Evolutionary conservation across 1,140 invertebrate genomes (phyloP).

Genomic region (Nautilus pompilius): DNA sequence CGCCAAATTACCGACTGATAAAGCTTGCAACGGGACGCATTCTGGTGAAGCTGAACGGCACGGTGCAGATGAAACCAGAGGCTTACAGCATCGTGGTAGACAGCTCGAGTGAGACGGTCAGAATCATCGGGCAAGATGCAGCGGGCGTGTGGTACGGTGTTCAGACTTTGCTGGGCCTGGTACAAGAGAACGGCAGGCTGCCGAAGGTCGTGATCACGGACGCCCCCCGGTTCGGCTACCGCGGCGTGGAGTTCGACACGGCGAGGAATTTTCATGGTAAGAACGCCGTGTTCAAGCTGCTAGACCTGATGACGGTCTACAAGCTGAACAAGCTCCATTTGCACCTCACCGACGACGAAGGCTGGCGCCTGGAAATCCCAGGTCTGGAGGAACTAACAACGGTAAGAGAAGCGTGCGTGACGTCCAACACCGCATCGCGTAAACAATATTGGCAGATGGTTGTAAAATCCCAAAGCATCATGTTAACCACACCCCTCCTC

Average conservation of each 20-base stretch:
- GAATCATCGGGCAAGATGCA: conserved; percentile 13
- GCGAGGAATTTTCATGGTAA: conserved; percentile 45
- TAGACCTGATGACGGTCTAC: conserved; percentile 46
- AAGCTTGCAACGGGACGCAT: conserved; percentile 5
- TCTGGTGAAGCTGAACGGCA: conserved; percentile 6
- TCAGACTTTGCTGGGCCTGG: conserved; percentile 32
- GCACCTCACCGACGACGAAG: conserved; percentile 50
- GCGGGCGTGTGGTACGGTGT: conserved; percentile 38
- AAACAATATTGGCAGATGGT: background rate
- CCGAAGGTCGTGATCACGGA: conserved; percentile 25
- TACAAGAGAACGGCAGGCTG: conserved; percentile 11
- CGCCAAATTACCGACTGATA: conserved; percentile 11
- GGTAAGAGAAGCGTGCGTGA: background rate
- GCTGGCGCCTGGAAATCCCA: conserved; percentile 45
- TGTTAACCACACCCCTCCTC: background rate
- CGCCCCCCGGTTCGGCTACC: conserved; percentile 35
- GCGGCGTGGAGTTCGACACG: conserved; percentile 49
- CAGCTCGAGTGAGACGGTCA: conserved; percentile 10
- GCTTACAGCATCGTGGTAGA: conserved; percentile 25
- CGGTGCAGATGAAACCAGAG: conserved; percentile 7
- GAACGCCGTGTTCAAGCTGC: conserved; percentile 31
- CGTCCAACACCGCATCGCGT: background rate
- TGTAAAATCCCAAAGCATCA: background rate
- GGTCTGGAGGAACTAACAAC: conserved; percentile 40
- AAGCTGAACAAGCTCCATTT: conserved; percentile 49